Conservation (phyloP, 1,140 invertebrate species). For the Plutomurus gul region DNA sequence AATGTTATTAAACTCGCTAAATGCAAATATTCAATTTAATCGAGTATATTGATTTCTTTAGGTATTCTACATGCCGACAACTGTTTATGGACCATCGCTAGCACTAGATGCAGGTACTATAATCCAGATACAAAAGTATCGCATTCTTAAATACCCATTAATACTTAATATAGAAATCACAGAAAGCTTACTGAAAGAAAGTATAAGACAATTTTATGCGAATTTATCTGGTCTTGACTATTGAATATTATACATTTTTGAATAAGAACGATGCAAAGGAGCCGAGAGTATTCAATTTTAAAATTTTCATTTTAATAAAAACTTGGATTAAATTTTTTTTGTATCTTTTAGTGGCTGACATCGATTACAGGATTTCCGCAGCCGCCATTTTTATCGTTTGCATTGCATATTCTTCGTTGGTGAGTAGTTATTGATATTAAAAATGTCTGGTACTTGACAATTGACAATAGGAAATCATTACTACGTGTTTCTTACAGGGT, state of each 20-base stretch:
- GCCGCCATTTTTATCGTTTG: conserved; percentile 85
- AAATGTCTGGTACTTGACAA: conserved; percentile 1
- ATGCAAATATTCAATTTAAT: too few species aligned
- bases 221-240: too few species aligned
- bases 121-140: too few species aligned
- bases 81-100: conserved; percentile 31
- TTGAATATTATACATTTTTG: too few species aligned
- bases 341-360: conserved; percentile 70
- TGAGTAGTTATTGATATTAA: conserved; percentile 57
- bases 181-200: too few species aligned
- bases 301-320: neutral
- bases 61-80: conserved; percentile 27
- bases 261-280: too few species aligned
- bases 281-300: too few species aligned
- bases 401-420: conserved; percentile 88
- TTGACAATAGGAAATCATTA: neutral
- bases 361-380: conserved; percentile 80
- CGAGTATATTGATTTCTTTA: conserved; percentile 1
- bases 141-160: too few species aligned
- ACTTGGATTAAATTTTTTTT: neutral
- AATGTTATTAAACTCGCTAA: neutral
- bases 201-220: too few species aligned
- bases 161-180: too few species aligned
- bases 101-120: conserved; percentile 40
- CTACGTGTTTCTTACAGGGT: conserved; percentile 56